A percentile compares a stretch with the other conserved stretches of the same genome.
Conservation (phyloP, 2,113 vertebrate genomes). For the Cryptotis parvus region DNA sequence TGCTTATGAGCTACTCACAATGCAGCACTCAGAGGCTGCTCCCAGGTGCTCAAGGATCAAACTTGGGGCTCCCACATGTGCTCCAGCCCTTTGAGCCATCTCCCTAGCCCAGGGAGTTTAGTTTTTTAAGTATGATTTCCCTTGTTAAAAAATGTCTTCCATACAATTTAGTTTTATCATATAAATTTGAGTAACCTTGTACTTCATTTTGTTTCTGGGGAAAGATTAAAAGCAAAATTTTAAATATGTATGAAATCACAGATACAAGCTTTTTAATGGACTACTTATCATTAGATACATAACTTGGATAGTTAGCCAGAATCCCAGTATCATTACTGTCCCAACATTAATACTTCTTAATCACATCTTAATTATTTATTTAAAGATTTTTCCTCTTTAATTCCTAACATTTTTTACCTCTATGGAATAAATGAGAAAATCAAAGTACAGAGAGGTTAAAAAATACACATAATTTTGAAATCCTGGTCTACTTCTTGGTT, state of each 20-base stretch:
- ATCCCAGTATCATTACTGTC: not conserved
- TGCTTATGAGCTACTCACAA: no score
- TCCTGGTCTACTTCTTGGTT: not conserved
- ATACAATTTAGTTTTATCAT: not conserved
- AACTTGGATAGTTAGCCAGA: not conserved
- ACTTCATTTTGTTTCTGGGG: not conserved
- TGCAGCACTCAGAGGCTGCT: no score
- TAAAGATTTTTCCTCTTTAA: not conserved
- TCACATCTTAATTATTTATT: not conserved
- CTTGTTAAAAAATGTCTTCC: not conserved
- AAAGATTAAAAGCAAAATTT: not conserved
- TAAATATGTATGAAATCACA: not conserved
- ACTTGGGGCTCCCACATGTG: no score
- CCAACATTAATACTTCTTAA: not conserved
- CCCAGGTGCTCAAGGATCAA: no score
- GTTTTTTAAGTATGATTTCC: not conserved
- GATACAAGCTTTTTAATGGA: not conserved
- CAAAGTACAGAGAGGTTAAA: not conserved
- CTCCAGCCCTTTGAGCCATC: no score
- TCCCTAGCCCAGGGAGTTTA: no score
- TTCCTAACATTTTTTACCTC: not conserved
- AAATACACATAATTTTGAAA: not conserved
- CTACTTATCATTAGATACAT: not conserved
- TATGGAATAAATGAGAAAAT: constrained; percentile 33
- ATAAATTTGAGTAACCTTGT: not conserved